These are phyloP conservation scores for Tragelaphus strepsiceros DNA, from an alignment of 2,113 vertebrate species.

Conservation along the genomic window DNA sequence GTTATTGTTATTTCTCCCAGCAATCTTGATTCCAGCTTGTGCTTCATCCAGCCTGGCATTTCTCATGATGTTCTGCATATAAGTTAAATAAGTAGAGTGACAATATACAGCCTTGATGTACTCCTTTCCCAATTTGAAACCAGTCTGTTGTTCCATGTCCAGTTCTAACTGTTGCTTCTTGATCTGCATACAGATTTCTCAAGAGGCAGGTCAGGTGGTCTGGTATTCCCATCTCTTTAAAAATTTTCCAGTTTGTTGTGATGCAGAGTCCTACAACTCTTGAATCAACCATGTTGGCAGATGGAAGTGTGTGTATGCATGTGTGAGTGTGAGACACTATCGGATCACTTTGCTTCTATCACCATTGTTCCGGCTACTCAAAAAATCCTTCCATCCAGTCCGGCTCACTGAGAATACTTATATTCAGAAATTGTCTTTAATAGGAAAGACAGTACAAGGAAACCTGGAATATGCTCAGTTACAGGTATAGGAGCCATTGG, in stretches of 20 bases:
- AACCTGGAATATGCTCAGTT: neutral
- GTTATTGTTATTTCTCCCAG: neutral
- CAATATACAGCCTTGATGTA: neutral
- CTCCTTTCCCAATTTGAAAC: neutral
- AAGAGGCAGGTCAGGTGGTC: neutral
- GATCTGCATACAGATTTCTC: neutral
- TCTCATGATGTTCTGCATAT: neutral
- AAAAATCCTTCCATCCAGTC: neutral
- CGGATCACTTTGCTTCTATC: neutral
- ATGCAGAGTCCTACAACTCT: neutral
- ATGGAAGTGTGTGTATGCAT: neutral
- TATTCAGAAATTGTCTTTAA: neutral
- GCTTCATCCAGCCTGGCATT: neutral
- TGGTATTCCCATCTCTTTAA: neutral
- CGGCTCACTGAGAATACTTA: neutral
- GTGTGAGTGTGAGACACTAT: neutral
- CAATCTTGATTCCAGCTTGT: neutral
- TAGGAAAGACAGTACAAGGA: neutral
- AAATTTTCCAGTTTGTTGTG: neutral
- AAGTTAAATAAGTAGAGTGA: neutral
- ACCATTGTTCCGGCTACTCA: neutral
- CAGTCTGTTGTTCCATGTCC: neutral
- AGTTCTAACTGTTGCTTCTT: neutral
- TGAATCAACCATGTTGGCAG: neutral
- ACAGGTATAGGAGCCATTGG: neutral